Conservation (phyloP, 2,888 invertebrate species). For the Geotrupes spiniger region DNA sequence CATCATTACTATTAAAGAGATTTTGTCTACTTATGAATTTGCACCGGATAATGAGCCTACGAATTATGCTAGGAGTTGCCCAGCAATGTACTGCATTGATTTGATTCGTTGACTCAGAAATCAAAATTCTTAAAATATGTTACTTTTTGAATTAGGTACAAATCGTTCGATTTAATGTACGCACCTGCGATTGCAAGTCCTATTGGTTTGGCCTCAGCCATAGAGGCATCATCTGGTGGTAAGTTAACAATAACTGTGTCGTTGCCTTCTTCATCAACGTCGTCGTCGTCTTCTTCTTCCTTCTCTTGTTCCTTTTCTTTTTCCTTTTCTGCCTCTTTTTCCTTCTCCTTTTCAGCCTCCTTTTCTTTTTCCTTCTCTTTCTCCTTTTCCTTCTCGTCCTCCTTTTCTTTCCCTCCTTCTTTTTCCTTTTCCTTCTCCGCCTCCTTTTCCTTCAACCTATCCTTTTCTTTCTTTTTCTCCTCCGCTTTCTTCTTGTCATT, state of each 20-base stretch:
- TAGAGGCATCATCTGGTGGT: conserved; percentile 60
- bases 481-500: conserved; percentile 25
- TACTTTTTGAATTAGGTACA: no score
- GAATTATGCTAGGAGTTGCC: no score
- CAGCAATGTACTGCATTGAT: no score
- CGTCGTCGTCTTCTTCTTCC: conserved; percentile 35
- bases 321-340: conserved; percentile 30
- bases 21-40: no score
- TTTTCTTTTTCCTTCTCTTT: conserved; percentile 10
- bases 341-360: conserved; percentile 24
- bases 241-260: conserved; percentile 52
- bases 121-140: no score
- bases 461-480: conserved; percentile 31
- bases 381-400: conserved; percentile 20
- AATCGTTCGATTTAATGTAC: background rate
- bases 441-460: conserved; percentile 26
- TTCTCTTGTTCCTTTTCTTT: conserved; percentile 32
- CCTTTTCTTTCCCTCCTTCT: conserved; percentile 30
- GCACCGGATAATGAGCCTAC: no score
- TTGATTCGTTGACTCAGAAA: no score
- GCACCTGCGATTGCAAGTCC: conserved; percentile 54
- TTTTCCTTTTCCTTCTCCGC: conserved; percentile 27
- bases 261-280: conserved; percentile 45
- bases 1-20: no score
- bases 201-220: conserved; percentile 75